Conservation (phyloP, 2,113 vertebrate genomes). For the Proteles cristata region DNA sequence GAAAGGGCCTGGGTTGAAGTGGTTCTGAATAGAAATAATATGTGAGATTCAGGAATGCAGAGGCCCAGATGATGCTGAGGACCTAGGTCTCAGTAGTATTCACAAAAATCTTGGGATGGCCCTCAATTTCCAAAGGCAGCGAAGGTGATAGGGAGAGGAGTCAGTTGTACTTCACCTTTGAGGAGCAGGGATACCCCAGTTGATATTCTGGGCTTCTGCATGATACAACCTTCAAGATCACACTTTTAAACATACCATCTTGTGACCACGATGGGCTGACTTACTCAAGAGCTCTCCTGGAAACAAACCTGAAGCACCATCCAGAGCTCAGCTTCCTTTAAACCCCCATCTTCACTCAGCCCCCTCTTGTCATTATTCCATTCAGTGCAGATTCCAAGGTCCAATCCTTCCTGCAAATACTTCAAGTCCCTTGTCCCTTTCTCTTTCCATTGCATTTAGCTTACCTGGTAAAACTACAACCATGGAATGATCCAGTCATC, state of each 20-base stretch:
- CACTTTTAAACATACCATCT: not conserved
- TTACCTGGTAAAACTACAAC: not conserved
- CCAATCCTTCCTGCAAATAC: not conserved
- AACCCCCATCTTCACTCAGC: not conserved
- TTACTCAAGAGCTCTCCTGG: not conserved
- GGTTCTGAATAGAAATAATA: not conserved
- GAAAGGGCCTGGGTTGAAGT: not conserved
- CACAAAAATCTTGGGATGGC: not conserved
- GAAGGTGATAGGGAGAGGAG: not conserved
- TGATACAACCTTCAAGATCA: not conserved
- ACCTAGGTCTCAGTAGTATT: not conserved
- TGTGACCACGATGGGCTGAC: not conserved
- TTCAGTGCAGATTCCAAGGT: not conserved
- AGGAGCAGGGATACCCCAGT: not conserved
- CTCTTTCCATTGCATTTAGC: not conserved
- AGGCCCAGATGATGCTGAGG: not conserved
- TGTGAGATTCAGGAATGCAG: not conserved
- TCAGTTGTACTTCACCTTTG: not conserved
- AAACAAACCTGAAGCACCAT: not conserved
- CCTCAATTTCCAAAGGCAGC: not conserved
- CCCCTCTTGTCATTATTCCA: not conserved
- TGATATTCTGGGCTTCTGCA: not conserved
- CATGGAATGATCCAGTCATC: not conserved
- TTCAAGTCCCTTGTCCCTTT: not conserved
- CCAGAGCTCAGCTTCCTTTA: not conserved